phyloP scores from a whole-genome alignment of 2,888 invertebrate genomes.

The Andricus quercusramuli region DNA sequence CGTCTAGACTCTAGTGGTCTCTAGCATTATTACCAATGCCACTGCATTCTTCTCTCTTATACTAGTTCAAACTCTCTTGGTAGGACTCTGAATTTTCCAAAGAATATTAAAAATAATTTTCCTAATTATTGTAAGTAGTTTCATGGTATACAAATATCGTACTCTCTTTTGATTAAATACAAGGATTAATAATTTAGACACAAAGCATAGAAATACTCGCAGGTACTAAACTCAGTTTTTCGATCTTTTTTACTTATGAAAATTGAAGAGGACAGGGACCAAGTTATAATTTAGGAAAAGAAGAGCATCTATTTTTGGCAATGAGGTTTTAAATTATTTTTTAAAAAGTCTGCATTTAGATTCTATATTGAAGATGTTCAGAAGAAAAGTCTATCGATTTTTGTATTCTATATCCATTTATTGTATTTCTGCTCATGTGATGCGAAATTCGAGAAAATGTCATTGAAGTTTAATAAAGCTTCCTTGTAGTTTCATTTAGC shows the following conservation, averaged over 20 bases:
- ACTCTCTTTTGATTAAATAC: not conserved
- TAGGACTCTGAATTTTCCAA: not conserved
- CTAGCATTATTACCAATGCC: not conserved
- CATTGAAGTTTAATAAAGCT: not conserved
- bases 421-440: not conserved
- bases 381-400: not conserved
- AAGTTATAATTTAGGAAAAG: conserved; percentile 42
- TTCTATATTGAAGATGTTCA: not conserved
- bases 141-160: not conserved
- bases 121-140: not conserved
- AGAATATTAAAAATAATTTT: not conserved
- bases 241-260: not conserved
- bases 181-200: not conserved
- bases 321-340: not conserved
- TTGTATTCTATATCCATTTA: not conserved
- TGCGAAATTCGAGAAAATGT: not conserved
- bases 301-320: not conserved
- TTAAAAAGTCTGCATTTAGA: not conserved
- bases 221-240: not conserved
- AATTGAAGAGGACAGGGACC: conserved; percentile 46
- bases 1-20: no score
- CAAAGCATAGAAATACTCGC: not conserved
- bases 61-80: not conserved
- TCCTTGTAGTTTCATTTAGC: not conserved
- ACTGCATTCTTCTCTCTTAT: not conserved